Percentiles rank a stretch among this genome's conserved stretches.
Evolutionary conservation across 2,113 vertebrate genomes (phyloP).

Genomic region (Neogale vison): DNA sequence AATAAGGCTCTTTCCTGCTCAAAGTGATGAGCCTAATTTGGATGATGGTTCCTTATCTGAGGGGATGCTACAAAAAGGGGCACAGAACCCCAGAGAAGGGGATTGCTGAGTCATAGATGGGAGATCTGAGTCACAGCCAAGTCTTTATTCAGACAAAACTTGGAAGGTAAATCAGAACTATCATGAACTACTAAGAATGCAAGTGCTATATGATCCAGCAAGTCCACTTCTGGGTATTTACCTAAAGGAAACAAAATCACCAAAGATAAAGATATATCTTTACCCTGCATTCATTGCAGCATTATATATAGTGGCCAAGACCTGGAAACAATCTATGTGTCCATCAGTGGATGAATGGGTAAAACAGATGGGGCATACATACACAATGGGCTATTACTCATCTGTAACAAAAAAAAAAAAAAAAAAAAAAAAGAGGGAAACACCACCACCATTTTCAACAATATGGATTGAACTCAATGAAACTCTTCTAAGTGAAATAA

Average conservation of each 20-base stretch:
- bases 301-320: not conserved
- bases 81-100: not conserved
- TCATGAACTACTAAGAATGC: not conserved
- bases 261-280: not conserved
- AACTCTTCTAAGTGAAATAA: not conserved
- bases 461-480: too few relatives aligned
- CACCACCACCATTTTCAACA: not conserved
- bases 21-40: not conserved
- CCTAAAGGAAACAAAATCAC: not conserved
- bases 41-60: not conserved
- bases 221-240: not conserved
- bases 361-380: not conserved
- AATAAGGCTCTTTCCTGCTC: not conserved
- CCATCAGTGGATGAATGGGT: not conserved
- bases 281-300: not conserved
- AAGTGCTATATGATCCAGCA: not conserved
- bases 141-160: not conserved
- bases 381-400: not conserved
- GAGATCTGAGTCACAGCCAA: not conserved
- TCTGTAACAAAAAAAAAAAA: not conserved
- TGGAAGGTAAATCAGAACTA: not conserved
- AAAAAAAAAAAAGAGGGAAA: not conserved
- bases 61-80: fast-evolving
- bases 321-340: not conserved
- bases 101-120: fast-evolving